Evolutionary conservation across 2,888 invertebrate species (phyloP).

Genomic region (Drosophila merina): DNA sequence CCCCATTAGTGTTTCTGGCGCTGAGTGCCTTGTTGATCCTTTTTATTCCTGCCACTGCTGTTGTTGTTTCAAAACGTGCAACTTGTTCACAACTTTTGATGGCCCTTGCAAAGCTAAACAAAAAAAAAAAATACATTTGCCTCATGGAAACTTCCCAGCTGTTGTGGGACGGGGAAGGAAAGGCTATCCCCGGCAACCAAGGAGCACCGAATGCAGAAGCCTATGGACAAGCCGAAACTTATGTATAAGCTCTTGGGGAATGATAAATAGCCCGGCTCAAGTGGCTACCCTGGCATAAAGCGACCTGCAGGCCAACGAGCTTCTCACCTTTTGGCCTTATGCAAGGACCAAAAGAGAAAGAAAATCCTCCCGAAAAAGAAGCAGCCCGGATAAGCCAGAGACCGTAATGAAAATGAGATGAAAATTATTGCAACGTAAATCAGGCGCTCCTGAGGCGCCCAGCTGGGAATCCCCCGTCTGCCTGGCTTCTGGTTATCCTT

Average conservation of each 20-base stretch:
- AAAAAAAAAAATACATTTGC: slow-evolving; percentile 1
- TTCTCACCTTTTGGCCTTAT: slow-evolving; percentile 51
- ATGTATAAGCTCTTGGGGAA: slow-evolving; percentile 52
- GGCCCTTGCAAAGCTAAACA: slow-evolving; percentile 37
- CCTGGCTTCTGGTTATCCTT: slow-evolving; percentile 31
- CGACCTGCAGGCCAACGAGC: slow-evolving; percentile 40
- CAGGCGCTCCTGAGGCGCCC: slow-evolving; percentile 57
- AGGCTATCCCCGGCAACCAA: slow-evolving; percentile 14
- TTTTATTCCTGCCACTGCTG: slow-evolving; percentile 33
- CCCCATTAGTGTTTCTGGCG: slow-evolving; percentile 29
- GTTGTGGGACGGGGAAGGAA: slow-evolving; percentile 11
- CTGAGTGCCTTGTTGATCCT: slow-evolving; percentile 64
- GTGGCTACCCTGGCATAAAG: slow-evolving; percentile 31
- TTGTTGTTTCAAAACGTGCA: slow-evolving; percentile 40
- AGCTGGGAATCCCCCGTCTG: slow-evolving; percentile 55
- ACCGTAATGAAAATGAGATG: slow-evolving; percentile 80
- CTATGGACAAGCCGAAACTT: slow-evolving; percentile 48
- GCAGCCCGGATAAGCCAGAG: slow-evolving; percentile 56
- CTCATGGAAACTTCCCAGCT: slow-evolving; percentile 57
- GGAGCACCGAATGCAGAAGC: slow-evolving; percentile 30
- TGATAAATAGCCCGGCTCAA: slow-evolving; percentile 68
- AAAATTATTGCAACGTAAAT: slow-evolving; percentile 79
- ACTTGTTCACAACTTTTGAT: slow-evolving; percentile 63
- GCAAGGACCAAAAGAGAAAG: slow-evolving; percentile 30
- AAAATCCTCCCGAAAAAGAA: slow-evolving; percentile 9